Conservation (phyloP, 2,797 vertebrate genomes). For the Tauraco hartlaubi region DNA sequence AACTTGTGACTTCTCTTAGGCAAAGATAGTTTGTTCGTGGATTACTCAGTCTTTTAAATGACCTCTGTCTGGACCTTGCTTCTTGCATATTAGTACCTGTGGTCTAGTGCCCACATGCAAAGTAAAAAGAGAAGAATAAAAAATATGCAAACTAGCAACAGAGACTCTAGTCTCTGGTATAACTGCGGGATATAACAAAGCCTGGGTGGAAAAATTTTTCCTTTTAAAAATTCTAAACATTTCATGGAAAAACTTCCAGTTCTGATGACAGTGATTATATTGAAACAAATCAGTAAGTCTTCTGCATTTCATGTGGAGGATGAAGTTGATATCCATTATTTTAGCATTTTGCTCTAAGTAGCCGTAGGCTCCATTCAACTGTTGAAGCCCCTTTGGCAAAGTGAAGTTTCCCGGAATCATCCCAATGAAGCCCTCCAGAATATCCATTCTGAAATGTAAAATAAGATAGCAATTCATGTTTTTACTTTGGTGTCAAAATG, state of each 20-base stretch:
- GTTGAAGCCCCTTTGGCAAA: not conserved
- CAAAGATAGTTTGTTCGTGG: not conserved
- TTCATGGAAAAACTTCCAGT: not conserved
- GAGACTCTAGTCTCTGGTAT: not conserved
- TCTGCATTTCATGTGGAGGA: fast-evolving
- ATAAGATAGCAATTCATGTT: not conserved
- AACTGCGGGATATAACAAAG: not conserved
- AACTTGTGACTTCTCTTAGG: not conserved
- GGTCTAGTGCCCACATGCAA: not conserved
- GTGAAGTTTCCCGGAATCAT: not conserved
- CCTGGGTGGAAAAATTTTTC: not conserved
- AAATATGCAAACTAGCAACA: not conserved
- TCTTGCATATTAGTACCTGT: not conserved
- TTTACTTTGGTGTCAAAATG: not conserved
- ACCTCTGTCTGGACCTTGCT: not conserved
- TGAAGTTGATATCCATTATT: not conserved
- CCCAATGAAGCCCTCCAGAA: not conserved
- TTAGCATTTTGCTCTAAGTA: not conserved
- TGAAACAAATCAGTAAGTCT: not conserved
- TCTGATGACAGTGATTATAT: not conserved
- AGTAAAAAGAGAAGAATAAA: not conserved
- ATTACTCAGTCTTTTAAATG: not conserved
- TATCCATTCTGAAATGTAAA: not conserved
- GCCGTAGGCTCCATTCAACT: not conserved
- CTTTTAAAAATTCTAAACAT: not conserved